These are phyloP conservation scores for Plumapathes pennacea DNA, from an alignment of 92 coral and sea anemone species.

Conservation along the genomic window DNA sequence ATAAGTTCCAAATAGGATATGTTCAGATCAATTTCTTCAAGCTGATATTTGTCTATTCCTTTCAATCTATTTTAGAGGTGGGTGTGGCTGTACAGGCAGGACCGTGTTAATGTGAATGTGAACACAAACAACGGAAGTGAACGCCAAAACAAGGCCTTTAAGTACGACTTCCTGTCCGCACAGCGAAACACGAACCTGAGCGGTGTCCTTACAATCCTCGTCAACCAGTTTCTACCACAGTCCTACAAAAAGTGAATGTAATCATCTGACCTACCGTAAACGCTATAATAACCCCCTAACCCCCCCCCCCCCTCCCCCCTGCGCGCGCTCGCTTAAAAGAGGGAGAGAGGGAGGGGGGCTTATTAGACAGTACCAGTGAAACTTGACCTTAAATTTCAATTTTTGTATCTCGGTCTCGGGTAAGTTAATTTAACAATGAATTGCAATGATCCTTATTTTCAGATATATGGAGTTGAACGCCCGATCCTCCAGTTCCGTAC, in stretches of 20 bases:
- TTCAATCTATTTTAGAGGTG: constrained; percentile 30
- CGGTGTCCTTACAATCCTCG: constrained; percentile 42
- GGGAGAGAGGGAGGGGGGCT: background rate
- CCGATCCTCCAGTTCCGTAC: constrained; percentile 32
- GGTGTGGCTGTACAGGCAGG: constrained; percentile 67
- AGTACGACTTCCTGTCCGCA: constrained; percentile 55
- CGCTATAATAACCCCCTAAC: no score
- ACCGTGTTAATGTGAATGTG: constrained; percentile 44
- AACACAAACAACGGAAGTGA: constrained; percentile 76
- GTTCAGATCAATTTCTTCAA: no score
- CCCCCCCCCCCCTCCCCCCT: background rate
- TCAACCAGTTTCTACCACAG: constrained; percentile 44
- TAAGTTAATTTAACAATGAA: no score
- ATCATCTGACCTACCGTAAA: background rate
- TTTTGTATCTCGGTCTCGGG: no score
- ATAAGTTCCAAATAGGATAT: no score
- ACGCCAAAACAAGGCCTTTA: constrained; percentile 53
- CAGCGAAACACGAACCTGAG: constrained; percentile 37
- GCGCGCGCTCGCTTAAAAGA: background rate
- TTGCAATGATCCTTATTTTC: constrained; percentile 12
- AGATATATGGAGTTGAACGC: constrained; percentile 64
- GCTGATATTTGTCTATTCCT: background rate
- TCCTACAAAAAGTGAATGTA: constrained; percentile 30
- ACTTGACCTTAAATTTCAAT: no score
- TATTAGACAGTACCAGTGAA: background rate